Base-by-base conservation (phyloP, 2,113 vertebrate species). In the Brienomyrus brachyistius region DNA sequence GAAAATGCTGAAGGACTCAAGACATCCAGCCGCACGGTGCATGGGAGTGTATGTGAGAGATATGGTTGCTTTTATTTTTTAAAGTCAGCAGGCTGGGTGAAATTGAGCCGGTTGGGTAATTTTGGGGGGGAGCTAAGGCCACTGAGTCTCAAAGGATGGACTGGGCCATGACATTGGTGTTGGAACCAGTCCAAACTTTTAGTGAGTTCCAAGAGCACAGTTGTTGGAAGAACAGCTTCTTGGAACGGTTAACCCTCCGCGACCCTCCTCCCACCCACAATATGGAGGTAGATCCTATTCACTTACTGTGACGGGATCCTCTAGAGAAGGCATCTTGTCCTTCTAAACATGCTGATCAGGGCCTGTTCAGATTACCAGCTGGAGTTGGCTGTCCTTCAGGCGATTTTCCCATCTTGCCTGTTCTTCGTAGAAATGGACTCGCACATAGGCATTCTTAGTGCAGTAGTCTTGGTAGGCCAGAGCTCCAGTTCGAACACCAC, bases 301-400 rank as follows among this genome's bases (percentile, higher is more conserved):
- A 83, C 31, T 51, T 48, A 1, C 77, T 51, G 31, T 45, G 62
- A 21, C 45, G 66, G 77, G 89, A 31, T 80, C 52, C 31, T 45
- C 52, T 31, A 56, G 54, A 85, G 89, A 84, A 90, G 87, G 59
- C 88, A 86, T 43, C 85, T 77, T 91, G 91, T 40, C 45, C 87
- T 92, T 92, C 77, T 83, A 90, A 91, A 92, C 87, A 91, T 90
- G 92, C 92, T 93, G 92, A 93, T 91, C 82, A 87, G 90, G 91
- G 91, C 87, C 91, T 89, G 43, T 77, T 90, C 66, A 89, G 92
- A 92, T 93, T 92, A 92, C 40, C 77, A 48, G 84, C 52, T 92
- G 88, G 89, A 89, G 62, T 91, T 91, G 90, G 88, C 89, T 92
- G 91, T 92, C 91, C 90, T 92, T 80, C 45, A 89, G 88, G 77